phyloP scores from a whole-genome alignment of 2,888 invertebrate species.

The Taenaris catops region DNA sequence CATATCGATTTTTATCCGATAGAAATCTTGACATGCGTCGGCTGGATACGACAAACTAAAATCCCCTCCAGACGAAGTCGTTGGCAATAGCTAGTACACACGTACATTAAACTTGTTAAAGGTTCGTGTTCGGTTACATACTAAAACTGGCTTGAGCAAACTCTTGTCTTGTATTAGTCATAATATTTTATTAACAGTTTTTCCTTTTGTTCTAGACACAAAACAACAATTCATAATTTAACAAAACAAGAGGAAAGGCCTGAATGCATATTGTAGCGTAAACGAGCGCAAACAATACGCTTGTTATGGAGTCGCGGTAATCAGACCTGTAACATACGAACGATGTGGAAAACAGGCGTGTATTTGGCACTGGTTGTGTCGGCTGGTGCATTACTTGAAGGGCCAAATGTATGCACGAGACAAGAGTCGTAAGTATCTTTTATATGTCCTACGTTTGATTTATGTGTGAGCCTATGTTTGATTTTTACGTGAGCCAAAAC shows the following conservation, averaged over 20 bases:
- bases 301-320: conserved; percentile 59
- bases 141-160: too few relatives aligned
- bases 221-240: conserved; percentile 9
- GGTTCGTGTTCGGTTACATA: too few relatives aligned
- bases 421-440: conserved; percentile 84
- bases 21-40: too few relatives aligned
- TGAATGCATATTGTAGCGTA: conserved; percentile 20
- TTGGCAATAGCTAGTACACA: too few relatives aligned
- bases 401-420: conserved; percentile 89
- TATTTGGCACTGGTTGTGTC: conserved; percentile 41
- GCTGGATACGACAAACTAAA: too few relatives aligned
- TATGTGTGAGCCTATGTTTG: too few relatives aligned
- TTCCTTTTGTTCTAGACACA: conserved; percentile 21
- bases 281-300: conserved; percentile 43
- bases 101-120: too few relatives aligned
- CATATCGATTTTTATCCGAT: too few relatives aligned
- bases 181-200: too few relatives aligned
- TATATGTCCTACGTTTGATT: background rate
- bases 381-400: conserved; percentile 72
- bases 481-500: too few relatives aligned
- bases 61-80: too few relatives aligned
- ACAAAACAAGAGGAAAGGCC: conserved; percentile 13
- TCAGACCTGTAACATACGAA: conserved; percentile 32
- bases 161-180: too few relatives aligned
- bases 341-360: conserved; percentile 45